phyloP scores from a whole-genome alignment of 2,888 invertebrate species.

The Heliothis peltigera region DNA sequence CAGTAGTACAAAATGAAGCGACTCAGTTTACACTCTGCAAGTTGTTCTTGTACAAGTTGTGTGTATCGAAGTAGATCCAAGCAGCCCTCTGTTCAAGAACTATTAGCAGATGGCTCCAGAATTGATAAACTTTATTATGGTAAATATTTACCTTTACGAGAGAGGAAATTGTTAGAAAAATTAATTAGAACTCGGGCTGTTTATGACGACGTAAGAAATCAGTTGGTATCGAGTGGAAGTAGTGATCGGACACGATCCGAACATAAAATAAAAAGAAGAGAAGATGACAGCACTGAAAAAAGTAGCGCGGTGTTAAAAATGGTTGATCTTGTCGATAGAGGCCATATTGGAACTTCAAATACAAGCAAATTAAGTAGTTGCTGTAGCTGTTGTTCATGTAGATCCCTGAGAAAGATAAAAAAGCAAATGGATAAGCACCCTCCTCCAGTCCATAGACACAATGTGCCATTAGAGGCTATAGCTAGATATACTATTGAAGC shows the following conservation, averaged over 20 bases:
- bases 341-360: slow-evolving; percentile 60
- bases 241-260: slow-evolving; percentile 48
- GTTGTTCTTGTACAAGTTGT: slow-evolving; percentile 68
- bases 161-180: slow-evolving; percentile 72
- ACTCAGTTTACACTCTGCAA: slow-evolving; percentile 27
- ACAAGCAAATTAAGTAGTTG: slow-evolving; percentile 62
- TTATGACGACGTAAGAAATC: slow-evolving; percentile 72
- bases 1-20: slow-evolving; percentile 40
- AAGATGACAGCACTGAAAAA: slow-evolving; percentile 48
- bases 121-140: slow-evolving; percentile 69
- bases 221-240: slow-evolving; percentile 65
- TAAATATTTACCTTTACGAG: slow-evolving; percentile 70
- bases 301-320: slow-evolving; percentile 61
- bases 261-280: slow-evolving; percentile 38
- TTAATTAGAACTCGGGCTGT: slow-evolving; percentile 71
- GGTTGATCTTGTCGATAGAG: slow-evolving; percentile 69
- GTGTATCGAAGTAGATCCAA: slow-evolving; percentile 56
- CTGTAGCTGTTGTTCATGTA: slow-evolving; percentile 68
- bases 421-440: slow-evolving; percentile 49
- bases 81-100: slow-evolving; percentile 42
- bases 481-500: slow-evolving; percentile 43
- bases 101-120: slow-evolving; percentile 56
- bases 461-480: slow-evolving; percentile 50
- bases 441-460: slow-evolving; percentile 42
- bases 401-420: slow-evolving; percentile 55